Evolutionary conservation across 2,113 vertebrate genomes (phyloP).

Genomic region (Scortum barcoo): DNA sequence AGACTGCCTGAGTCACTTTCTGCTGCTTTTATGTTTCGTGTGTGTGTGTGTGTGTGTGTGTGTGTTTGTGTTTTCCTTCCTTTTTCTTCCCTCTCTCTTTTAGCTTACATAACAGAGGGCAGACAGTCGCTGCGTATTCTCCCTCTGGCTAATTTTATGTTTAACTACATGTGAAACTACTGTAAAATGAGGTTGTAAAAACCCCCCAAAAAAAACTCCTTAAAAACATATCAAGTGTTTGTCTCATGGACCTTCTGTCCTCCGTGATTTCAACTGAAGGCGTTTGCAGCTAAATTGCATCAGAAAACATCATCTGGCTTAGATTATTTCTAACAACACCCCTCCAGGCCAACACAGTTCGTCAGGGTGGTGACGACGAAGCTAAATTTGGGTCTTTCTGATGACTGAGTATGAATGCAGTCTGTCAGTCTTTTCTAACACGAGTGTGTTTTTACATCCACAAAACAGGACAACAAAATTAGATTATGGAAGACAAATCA

Average conservation of each 20-base stretch:
- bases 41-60: conserved; percentile 30
- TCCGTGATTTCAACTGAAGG: background rate
- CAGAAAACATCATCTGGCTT: conserved; percentile 43
- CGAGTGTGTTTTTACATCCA: background rate
- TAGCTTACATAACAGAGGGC: conserved; percentile 46
- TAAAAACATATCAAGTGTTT: background rate
- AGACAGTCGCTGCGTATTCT: conserved; percentile 32
- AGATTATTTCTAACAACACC: conserved; percentile 18
- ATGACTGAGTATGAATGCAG: conserved; percentile 14
- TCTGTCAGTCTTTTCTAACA: background rate
- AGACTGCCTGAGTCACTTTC: conserved; percentile 44
- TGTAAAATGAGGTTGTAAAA: background rate
- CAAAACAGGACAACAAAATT: background rate
- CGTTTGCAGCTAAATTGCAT: conserved; percentile 27
- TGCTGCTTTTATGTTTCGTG: conserved; percentile 16
- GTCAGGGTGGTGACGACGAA: background rate
- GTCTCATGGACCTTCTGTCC: background rate
- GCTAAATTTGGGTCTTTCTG: conserved; percentile 32
- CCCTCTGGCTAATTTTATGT: conserved; percentile 38
- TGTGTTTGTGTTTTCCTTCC: background rate
- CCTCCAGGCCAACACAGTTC: conserved; percentile 27
- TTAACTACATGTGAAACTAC: conserved; percentile 28
- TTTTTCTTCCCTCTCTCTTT: conserved; percentile 13
- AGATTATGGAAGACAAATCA: background rate
- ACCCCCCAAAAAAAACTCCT: background rate